Evolutionary conservation across 2,888 invertebrate species (phyloP), one percentile per base, ranked within the genome.

Genomic region (Tubulanus polymorphus): DNA sequence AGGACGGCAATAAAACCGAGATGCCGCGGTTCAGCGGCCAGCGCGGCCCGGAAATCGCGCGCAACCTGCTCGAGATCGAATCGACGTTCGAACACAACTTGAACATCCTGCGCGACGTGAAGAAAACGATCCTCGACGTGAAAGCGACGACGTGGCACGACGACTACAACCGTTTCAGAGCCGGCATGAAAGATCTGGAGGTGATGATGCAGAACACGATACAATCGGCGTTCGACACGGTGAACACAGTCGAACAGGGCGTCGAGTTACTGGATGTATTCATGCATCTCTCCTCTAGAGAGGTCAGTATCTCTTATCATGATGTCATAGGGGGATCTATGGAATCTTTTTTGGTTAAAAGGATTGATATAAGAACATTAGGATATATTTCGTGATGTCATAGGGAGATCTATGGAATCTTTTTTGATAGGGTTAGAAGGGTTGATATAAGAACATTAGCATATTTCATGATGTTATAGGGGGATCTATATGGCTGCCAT

Each of bases 161-260:
- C 65, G 86, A 87, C 59, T 79, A 76, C 57, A 79, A 78, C 68
- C 76, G 80, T 37, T 86, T 85, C 68, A 79, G 83, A 0, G 73
- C 75, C 2, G 79, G 81, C 15, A 78, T 85, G 23, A 81, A 82
- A 53, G 82, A 82, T 54, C 69, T 86, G 52, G 85, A 89, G 61
- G 84, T 90, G 63, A 88, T 90, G 63, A 86, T 92, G 63, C 90
- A 91, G 75, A 91, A 92, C 72, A 82, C 92, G 6, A 86, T 91
- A 37, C 85, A 87, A 48, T 84, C 86, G 0, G 87, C 89, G 0
- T 93, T 93, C 72, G 87, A 88, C 63, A 85, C 86, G 6, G 85
- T 90, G 6, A 87, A 86, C 51, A 89, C 89, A 63, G 85, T 91
- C 0, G 89, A 90, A 66, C 90, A 91, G 69, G 90, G 88, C 0